phyloP scores from a whole-genome alignment of 1,140 invertebrate species.

The Zaprionus camerounensis region DNA sequence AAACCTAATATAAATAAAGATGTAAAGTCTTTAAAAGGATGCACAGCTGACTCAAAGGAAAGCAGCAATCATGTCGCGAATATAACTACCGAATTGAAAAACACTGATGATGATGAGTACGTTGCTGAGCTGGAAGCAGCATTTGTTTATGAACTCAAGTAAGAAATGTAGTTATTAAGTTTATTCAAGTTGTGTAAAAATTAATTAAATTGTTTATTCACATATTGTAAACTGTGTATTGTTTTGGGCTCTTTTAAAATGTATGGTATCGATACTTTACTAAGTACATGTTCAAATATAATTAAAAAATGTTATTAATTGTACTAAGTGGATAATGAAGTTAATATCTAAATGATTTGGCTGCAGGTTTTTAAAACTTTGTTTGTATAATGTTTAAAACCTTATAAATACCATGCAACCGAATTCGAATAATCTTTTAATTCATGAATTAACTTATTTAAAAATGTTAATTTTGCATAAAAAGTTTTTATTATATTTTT shows the following conservation, averaged over 20 bases:
- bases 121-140: constrained; percentile 54
- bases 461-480: neutral
- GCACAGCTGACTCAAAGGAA: neutral
- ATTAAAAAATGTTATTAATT: no score
- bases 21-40: neutral
- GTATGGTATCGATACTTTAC: neutral
- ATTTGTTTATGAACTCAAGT: constrained; percentile 57
- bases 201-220: neutral
- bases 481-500: neutral
- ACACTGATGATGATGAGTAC: constrained; percentile 39
- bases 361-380: no score
- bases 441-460: no score
- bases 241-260: neutral
- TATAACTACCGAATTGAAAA: neutral
- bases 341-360: no score
- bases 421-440: no score
- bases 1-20: neutral
- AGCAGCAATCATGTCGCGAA: neutral
- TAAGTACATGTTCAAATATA: neutral
- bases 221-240: neutral
- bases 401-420: no score
- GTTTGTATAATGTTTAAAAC: no score
- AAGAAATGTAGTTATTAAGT: constrained; percentile 10
- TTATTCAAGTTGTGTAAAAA: neutral
- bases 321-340: no score